Percentiles rank a stretch among this genome's conserved stretches.
Evolutionary conservation across 2,888 invertebrate genomes (phyloP).

Genomic region (Nymphalis c-album): DNA sequence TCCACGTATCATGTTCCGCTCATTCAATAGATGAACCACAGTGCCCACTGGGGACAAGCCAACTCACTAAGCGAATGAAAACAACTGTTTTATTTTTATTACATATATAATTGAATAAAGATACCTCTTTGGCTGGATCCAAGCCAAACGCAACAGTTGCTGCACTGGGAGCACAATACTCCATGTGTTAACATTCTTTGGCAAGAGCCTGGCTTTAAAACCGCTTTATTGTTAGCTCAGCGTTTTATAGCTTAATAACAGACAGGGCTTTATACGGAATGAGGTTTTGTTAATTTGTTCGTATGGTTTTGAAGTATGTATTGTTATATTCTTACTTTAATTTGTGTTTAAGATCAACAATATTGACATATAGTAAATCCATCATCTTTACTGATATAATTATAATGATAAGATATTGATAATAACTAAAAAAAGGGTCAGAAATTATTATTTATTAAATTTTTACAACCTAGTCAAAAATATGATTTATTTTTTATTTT

Average conservation of each 20-base stretch:
- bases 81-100: constrained; percentile 41
- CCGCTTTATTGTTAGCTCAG: constrained; percentile 28
- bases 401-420: too few species aligned
- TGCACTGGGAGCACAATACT: constrained; percentile 32
- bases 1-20: not conserved
- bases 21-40: constrained; percentile 7
- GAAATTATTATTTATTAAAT: too few species aligned
- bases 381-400: too few species aligned
- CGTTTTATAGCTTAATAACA: constrained; percentile 20
- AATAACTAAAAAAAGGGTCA: too few species aligned
- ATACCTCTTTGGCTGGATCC: constrained; percentile 39
- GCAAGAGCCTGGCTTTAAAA: constrained; percentile 27
- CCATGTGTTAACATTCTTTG: constrained; percentile 26
- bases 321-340: not conserved
- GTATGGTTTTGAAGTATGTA: not conserved
- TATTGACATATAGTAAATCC: too few species aligned
- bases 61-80: constrained; percentile 23
- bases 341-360: not conserved
- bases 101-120: constrained; percentile 44
- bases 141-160: constrained; percentile 45
- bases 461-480: too few species aligned
- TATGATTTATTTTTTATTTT: too few species aligned
- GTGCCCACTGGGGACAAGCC: constrained; percentile 18
- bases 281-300: constrained; percentile 14
- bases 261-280: constrained; percentile 3